phyloP scores from a whole-genome alignment of 2,113 vertebrate genomes.

The Silurus asotus region DNA sequence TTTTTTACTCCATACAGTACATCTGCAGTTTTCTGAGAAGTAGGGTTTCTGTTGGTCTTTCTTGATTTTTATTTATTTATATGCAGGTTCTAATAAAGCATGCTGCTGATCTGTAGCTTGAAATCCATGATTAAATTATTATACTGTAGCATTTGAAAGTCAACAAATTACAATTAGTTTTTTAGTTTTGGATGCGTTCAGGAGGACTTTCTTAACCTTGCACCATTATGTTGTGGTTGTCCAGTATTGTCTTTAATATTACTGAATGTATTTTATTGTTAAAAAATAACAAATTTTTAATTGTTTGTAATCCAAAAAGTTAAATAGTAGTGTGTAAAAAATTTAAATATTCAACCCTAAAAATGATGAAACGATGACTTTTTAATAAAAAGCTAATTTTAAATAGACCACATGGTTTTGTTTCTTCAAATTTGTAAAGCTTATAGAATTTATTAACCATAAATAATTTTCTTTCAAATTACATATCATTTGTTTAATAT shows the following conservation, averaged over 20 bases:
- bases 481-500: no score
- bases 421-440: slow-evolving; percentile 13
- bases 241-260: not conserved
- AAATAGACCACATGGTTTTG: slow-evolving; percentile 25
- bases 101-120: not conserved
- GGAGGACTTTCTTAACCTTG: not conserved
- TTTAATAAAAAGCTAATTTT: slow-evolving; percentile 26
- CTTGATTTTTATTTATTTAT: not conserved
- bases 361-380: not conserved
- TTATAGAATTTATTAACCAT: slow-evolving; percentile 28
- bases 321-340: not conserved
- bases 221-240: not conserved
- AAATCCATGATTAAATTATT: no score
- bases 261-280: not conserved
- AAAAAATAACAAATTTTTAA: not conserved
- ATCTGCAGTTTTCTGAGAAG: not conserved
- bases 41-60: not conserved
- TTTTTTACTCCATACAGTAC: not conserved
- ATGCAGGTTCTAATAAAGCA: not conserved
- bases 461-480: slow-evolving; percentile 12
- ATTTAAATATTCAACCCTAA: not conserved
- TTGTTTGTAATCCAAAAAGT: not conserved
- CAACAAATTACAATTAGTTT: not conserved
- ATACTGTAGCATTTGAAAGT: no score
- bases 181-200: not conserved